Evolutionary conservation across 1,140 invertebrate species (phyloP).

Genomic region (Adoxophyes honmai): DNA sequence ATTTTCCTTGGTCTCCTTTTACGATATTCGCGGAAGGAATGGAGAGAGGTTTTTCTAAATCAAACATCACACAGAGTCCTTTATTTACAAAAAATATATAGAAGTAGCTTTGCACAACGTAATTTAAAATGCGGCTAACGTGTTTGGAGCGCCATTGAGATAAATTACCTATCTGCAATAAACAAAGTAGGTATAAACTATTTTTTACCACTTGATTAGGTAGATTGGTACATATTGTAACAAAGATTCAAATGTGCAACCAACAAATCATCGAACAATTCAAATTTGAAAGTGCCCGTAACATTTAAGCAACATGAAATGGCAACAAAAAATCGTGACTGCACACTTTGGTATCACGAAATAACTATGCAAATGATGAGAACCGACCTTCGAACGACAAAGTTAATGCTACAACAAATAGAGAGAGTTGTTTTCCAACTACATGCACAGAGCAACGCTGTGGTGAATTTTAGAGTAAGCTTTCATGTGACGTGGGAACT

Average conservation of each 20-base stretch:
- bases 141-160: too few species aligned
- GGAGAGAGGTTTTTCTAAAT: too few species aligned
- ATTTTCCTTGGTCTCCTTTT: too few species aligned
- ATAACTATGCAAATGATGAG: constrained; percentile 45
- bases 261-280: constrained; percentile 6
- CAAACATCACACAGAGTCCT: too few species aligned
- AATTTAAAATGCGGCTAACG: too few species aligned
- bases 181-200: too few species aligned
- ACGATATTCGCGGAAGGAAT: too few species aligned
- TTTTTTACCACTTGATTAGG: too few species aligned
- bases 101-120: too few species aligned
- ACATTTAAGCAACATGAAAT: constrained; percentile 36
- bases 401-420: constrained; percentile 16
- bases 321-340: constrained; percentile 50
- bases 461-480: constrained; percentile 12
- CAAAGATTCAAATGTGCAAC: constrained; percentile 5
- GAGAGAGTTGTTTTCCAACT: constrained; percentile 20
- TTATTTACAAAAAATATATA: too few species aligned
- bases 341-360: constrained; percentile 37
- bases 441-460: constrained; percentile 15
- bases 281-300: constrained; percentile 31
- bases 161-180: too few species aligned
- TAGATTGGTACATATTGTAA: not conserved
- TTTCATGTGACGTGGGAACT: not conserved
- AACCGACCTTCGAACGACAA: constrained; percentile 48